A percentile compares a stretch with the other conserved stretches of the same genome.
Evolutionary conservation across 2,888 invertebrate genomes (phyloP).

Genomic region (Eupithecia vulgata): DNA sequence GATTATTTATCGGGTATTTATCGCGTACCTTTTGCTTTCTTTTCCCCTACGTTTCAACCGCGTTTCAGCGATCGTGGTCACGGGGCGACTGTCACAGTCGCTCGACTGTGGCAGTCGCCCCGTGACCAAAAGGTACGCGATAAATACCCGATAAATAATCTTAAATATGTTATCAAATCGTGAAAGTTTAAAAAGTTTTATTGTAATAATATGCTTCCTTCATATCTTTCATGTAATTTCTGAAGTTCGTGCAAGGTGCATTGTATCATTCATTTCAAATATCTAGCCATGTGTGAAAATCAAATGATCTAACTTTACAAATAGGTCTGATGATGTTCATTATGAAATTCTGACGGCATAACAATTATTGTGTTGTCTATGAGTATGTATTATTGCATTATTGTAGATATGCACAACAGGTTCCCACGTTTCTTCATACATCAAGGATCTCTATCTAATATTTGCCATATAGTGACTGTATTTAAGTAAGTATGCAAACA

Average conservation of each 20-base stretch:
- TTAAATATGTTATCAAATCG: no score
- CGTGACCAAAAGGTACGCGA: no score
- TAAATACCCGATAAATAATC: no score
- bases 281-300: neutral
- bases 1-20: no score
- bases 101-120: no score
- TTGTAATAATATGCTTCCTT: no score
- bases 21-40: no score
- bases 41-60: no score
- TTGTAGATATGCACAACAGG: constrained; percentile 18
- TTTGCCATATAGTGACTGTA: constrained; percentile 4
- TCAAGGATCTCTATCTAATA: constrained; percentile 21
- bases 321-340: neutral
- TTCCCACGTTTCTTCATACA: constrained; percentile 28
- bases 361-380: neutral
- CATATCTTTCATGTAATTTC: neutral
- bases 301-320: neutral
- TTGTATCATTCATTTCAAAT: neutral
- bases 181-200: no score
- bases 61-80: no score
- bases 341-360: constrained; percentile 4
- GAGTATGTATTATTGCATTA: neutral
- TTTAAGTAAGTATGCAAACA: neutral
- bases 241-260: neutral
- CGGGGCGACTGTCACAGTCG: no score